A percentile compares a stretch with the other conserved stretches of the same genome.
Evolutionary conservation across 1,140 invertebrate species (phyloP).

Genomic region (Drosophila arawakana): DNA sequence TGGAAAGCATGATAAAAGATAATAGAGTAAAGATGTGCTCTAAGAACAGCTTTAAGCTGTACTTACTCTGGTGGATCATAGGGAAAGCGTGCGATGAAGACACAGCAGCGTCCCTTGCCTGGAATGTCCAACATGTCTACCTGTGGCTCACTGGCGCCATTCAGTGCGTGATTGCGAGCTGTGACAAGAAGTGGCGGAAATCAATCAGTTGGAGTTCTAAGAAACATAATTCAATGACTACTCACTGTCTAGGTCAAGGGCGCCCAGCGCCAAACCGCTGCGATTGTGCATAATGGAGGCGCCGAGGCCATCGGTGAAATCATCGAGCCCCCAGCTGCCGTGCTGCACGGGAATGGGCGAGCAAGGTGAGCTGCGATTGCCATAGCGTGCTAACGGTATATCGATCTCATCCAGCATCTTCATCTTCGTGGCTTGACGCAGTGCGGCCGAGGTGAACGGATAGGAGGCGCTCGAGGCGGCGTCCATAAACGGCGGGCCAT

Average conservation of each 20-base stretch:
- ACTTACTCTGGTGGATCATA: conserved; percentile 94
- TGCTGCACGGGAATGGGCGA: conserved; percentile 85
- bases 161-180: conserved; percentile 76
- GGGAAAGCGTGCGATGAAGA: conserved; percentile 96
- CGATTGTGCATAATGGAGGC: conserved; percentile 86
- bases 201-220: background rate
- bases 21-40: background rate
- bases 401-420: conserved; percentile 89
- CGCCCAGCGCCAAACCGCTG: conserved; percentile 85
- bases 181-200: too few species aligned
- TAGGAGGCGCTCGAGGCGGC: conserved; percentile 84
- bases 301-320: conserved; percentile 87
- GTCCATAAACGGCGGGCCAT: conserved; percentile 76
- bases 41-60: background rate
- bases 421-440: conserved; percentile 86
- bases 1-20: conserved; percentile 82
- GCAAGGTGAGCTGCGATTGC: conserved; percentile 88
- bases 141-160: conserved; percentile 85
- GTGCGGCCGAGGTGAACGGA: conserved; percentile 87
- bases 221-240: background rate
- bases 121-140: conserved; percentile 97
- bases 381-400: conserved; percentile 86
- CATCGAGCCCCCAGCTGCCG: conserved; percentile 87
- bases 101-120: conserved; percentile 95
- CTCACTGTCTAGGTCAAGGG: conserved; percentile 86